Conservation (phyloP, 2,113 vertebrate genomes). For the Callipepla californica region DNA sequence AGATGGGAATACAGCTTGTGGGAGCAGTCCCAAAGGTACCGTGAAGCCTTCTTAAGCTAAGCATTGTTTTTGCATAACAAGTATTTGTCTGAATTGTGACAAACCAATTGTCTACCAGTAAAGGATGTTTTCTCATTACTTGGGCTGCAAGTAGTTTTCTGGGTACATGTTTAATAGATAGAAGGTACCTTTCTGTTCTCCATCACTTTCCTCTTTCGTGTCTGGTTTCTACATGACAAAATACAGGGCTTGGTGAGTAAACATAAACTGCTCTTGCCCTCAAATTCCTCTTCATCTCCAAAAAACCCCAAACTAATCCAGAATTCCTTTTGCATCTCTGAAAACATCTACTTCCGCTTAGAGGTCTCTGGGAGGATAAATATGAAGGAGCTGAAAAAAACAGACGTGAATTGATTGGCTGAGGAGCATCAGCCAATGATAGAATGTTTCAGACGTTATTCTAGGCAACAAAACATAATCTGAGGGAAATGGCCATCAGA, state of each 20-base stretch:
- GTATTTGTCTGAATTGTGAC: conserved; percentile 32
- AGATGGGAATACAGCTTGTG: background rate
- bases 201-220: background rate
- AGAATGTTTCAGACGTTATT: background rate
- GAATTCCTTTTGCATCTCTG: conserved; percentile 24
- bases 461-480: conserved; percentile 5
- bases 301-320: background rate
- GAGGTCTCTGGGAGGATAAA: background rate
- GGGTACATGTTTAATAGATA: background rate
- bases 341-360: background rate
- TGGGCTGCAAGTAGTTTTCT: background rate
- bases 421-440: background rate
- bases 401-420: background rate
- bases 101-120: background rate
- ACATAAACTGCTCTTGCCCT: background rate
- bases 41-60: background rate
- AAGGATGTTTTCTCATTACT: background rate
- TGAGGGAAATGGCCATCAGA: background rate
- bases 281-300: background rate
- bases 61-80: conserved; percentile 43
- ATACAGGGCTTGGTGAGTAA: background rate
- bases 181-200: background rate
- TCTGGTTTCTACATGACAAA: background rate
- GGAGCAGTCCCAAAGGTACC: background rate
- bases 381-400: background rate